Evolutionary conservation across 2,888 invertebrate species (phyloP).

Genomic region (Eristalinus aeneus): DNA sequence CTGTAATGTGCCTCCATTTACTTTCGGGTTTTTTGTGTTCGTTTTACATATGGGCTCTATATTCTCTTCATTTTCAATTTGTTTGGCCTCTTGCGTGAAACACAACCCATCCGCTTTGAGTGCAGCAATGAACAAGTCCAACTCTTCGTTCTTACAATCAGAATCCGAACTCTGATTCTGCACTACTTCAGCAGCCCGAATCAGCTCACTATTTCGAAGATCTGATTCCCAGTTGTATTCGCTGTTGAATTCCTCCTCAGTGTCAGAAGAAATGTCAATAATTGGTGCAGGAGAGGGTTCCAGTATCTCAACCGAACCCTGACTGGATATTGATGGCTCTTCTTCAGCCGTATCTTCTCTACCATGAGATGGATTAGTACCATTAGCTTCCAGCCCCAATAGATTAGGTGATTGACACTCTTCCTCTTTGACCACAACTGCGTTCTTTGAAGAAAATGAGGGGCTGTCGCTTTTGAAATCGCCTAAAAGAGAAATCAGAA

Average conservation of each 20-base stretch:
- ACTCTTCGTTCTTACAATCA: background rate
- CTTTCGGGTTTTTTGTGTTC: background rate
- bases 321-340: background rate
- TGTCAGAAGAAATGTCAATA: constrained; percentile 45
- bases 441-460: too few species aligned
- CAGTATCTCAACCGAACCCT: constrained; percentile 26
- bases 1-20: too few species aligned
- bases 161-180: constrained; percentile 17
- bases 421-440: too few species aligned
- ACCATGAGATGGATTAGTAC: background rate
- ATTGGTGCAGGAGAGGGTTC: constrained; percentile 16
- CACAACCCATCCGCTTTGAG: background rate
- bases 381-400: background rate
- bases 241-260: constrained; percentile 30
- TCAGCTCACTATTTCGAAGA: constrained; percentile 69
- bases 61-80: background rate
- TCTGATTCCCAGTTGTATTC: constrained; percentile 33
- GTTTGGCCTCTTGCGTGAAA: background rate
- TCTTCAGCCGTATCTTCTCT: background rate
- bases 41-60: background rate
- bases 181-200: constrained; percentile 61
- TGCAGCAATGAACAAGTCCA: constrained; percentile 33
- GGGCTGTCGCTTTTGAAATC: too few species aligned
- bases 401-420: too few species aligned
- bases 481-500: too few species aligned